Percentiles rank a stretch among this genome's conserved stretches.
Evolutionary conservation across 2,888 invertebrate species (phyloP).

Genomic region (Poecilus cupreus): DNA sequence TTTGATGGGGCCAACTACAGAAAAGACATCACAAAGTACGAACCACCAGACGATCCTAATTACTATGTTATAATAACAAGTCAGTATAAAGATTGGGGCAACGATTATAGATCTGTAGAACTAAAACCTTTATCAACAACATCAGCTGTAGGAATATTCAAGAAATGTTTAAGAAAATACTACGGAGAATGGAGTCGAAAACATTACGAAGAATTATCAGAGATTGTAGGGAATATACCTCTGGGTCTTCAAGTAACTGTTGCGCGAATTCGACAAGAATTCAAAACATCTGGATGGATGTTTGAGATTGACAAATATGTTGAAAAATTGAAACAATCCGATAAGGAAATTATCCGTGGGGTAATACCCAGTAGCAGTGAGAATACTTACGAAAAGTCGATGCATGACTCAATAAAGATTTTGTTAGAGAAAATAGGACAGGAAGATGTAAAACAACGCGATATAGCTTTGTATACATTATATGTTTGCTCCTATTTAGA

Average conservation of each 20-base stretch:
- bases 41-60: not conserved
- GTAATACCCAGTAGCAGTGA: too few species aligned
- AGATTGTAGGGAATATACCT: not conserved
- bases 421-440: not conserved
- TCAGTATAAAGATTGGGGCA: not conserved
- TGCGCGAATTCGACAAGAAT: not conserved
- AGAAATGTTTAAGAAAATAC: not conserved
- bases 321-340: not conserved
- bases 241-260: not conserved
- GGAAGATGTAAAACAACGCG: not conserved
- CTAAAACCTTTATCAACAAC: not conserved
- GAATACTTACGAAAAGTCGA: not conserved
- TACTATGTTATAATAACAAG: not conserved
- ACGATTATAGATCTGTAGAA: not conserved
- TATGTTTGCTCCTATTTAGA: not conserved
- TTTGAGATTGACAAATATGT: not conserved
- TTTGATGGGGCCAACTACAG: not conserved
- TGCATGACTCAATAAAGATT: not conserved
- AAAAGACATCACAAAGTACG: not conserved
- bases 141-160: not conserved
- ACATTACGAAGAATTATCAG: not conserved
- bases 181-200: not conserved
- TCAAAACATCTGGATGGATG: not conserved
- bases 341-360: not conserved
- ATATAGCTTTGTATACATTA: not conserved